Percentiles rank a stretch among this genome's conserved stretches.
phyloP scores from a whole-genome alignment of 2,113 vertebrate genomes.

The Bujurquina vittata region DNA sequence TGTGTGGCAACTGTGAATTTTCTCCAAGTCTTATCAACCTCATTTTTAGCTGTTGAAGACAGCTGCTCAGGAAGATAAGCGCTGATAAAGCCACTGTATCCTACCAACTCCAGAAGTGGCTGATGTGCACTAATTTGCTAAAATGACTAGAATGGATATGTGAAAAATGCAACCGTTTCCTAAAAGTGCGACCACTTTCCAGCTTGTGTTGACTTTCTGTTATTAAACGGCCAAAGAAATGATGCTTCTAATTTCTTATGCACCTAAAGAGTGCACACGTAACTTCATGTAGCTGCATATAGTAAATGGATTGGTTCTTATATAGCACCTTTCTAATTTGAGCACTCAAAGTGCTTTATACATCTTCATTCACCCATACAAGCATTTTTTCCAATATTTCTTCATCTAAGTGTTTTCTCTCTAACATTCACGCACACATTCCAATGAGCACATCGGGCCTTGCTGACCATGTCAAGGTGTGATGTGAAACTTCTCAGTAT shows the following conservation, averaged over 20 bases:
- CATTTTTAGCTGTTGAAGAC: too few species aligned
- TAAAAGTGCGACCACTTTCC: not conserved
- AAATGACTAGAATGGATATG: not conserved
- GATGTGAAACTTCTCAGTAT: slow-evolving; percentile 13
- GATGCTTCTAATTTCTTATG: not conserved
- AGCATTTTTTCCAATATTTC: too few species aligned
- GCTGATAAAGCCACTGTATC: not conserved
- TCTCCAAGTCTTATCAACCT: not conserved
- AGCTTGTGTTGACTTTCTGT: not conserved
- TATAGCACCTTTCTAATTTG: too few species aligned
- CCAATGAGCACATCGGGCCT: too few species aligned
- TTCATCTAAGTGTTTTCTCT: too few species aligned
- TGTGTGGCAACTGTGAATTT: not conserved
- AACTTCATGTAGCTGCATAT: not conserved
- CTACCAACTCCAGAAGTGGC: not conserved
- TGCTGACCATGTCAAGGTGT: not conserved
- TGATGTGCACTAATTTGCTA: not conserved
- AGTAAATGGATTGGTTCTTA: too few species aligned
- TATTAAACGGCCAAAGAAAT: not conserved
- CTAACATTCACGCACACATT: too few species aligned
- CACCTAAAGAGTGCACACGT: not conserved
- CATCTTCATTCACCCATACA: too few species aligned
- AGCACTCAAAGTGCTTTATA: too few species aligned
- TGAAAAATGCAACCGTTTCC: not conserved
- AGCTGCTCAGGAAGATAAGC: too few species aligned